A percentile compares a stretch with the other conserved stretches of the same genome.
phyloP scores from a whole-genome alignment of 2,113 vertebrate species.

The Zosterops pallidus region DNA sequence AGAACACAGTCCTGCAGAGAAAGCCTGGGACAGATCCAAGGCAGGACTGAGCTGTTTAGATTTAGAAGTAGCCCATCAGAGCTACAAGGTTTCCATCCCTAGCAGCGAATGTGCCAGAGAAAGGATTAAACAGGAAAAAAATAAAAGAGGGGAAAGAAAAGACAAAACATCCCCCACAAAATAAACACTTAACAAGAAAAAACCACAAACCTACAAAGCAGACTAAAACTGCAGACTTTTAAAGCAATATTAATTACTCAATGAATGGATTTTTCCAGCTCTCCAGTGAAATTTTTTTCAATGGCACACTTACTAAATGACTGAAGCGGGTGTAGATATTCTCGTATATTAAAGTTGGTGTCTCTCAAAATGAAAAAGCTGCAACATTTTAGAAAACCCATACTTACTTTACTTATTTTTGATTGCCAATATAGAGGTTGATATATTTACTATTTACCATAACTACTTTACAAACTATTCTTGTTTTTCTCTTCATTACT shows the following conservation, averaged over 20 bases:
- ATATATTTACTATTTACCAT: background rate
- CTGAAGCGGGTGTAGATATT: rapidly evolving
- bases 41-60: background rate
- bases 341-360: background rate
- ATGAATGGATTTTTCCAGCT: background rate
- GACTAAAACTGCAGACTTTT: background rate
- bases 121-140: background rate
- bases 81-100: background rate
- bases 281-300: background rate
- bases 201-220: background rate
- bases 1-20: background rate
- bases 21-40: background rate
- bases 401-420: background rate
- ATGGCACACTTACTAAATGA: background rate
- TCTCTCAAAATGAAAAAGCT: background rate
- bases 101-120: background rate
- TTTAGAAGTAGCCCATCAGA: background rate
- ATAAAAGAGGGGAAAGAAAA: background rate
- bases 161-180: background rate
- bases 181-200: background rate
- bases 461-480: background rate
- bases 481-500: background rate
- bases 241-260: background rate
- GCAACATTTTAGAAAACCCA: background rate
- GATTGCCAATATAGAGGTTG: background rate